Evolutionary conservation across 2,888 invertebrate species (phyloP).

Genomic region (Stomorhina lunata): DNA sequence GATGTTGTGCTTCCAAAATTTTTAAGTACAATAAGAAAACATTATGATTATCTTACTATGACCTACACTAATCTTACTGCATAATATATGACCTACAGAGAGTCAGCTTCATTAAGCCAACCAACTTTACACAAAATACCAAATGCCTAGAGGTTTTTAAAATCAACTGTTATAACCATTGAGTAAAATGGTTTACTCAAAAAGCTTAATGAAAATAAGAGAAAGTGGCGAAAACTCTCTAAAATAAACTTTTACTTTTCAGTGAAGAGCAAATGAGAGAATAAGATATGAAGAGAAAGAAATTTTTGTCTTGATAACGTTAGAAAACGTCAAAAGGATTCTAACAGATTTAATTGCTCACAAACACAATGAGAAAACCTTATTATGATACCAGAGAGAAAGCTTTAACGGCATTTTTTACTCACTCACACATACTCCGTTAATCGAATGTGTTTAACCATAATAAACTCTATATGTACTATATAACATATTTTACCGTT

Average conservation of each 20-base stretch:
- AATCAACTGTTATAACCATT: constrained; percentile 44
- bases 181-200: background rate
- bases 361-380: background rate
- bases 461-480: background rate
- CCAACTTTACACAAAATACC: too few species aligned
- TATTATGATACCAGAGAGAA: background rate
- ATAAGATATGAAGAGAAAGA: background rate
- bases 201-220: background rate
- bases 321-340: background rate
- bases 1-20: background rate
- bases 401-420: background rate
- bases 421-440: background rate
- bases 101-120: background rate
- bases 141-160: too few species aligned
- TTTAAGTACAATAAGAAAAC: background rate
- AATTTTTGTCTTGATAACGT: too few species aligned
- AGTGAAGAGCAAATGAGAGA: background rate
- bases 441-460: too few species aligned
- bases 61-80: constrained; percentile 49
- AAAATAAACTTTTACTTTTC: background rate
- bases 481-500: constrained; percentile 37
- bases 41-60: constrained; percentile 1
- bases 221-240: background rate
- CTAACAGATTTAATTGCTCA: background rate
- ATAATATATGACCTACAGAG: constrained; percentile 12